These are phyloP conservation scores for Coelopa pilipes DNA, from an alignment of 2,888 invertebrate species.

Conservation along the genomic window DNA sequence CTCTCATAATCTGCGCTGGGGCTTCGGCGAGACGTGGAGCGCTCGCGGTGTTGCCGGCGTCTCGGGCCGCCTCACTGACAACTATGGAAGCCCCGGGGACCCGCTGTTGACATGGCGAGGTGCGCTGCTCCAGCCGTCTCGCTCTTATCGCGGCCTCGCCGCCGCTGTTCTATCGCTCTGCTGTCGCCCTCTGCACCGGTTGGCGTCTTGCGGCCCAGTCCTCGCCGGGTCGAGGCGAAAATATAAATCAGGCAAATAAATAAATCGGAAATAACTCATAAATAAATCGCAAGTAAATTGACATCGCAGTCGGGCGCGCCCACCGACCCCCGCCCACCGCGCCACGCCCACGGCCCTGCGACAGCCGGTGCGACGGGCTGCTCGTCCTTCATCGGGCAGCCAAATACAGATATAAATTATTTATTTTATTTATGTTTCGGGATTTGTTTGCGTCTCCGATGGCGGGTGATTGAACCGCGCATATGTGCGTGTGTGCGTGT, in stretches of 20 bases:
- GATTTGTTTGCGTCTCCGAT: slow-evolving; percentile 15
- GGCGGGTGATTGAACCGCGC: slow-evolving; percentile 16
- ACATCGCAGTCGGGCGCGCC: slow-evolving; percentile 32
- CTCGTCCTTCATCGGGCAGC: slow-evolving; percentile 19
- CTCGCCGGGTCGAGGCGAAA: slow-evolving; percentile 1
- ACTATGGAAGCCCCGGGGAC: background rate
- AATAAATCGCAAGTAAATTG: slow-evolving; percentile 52
- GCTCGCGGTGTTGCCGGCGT: no score
- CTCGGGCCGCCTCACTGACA: no score
- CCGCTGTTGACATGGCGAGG: background rate
- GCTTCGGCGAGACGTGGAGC: no score
- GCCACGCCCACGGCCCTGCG: background rate
- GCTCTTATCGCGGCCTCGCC: no score
- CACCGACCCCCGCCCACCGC: background rate
- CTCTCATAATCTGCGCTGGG: no score
- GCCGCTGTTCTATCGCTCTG: no score
- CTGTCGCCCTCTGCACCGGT: no score
- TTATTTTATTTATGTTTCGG: slow-evolving; percentile 31
- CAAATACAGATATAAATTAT: slow-evolving; percentile 34
- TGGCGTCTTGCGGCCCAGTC: no score
- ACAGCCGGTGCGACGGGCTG: background rate
- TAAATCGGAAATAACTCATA: slow-evolving; percentile 54
- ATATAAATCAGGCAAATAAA: slow-evolving; percentile 47
- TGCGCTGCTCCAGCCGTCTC: background rate
- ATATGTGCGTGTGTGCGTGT: background rate